Evolutionary conservation across 2,113 vertebrate genomes (phyloP), one percentile per base, ranked within the genome.

Genomic region (Pluvianellus socialis): DNA sequence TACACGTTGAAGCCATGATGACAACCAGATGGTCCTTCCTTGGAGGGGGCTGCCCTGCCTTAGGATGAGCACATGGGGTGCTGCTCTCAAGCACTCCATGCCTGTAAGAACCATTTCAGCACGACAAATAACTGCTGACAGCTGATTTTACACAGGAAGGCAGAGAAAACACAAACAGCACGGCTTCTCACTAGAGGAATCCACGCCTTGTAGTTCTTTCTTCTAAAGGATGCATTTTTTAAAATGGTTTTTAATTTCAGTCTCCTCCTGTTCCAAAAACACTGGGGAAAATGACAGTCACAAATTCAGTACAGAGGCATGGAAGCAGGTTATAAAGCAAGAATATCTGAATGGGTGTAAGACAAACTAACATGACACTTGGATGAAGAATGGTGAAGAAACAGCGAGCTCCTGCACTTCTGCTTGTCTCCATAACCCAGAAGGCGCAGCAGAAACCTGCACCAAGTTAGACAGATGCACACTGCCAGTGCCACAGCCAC

Each of bases 11-110:
- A 65, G 63, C 56, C 52, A 49, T 9, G 26, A 45, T 27, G 30
- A 66, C 45, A 72, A 42, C 17, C 24, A 53, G 0, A 2, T 0
- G 1, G 24, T 61, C 67, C 52, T 50, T 21, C 30, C 21, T 19
- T 55, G 61, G 53, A 53, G 40, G 22, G 8, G 17, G 26, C 74
- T 55, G n/a, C 53, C n/a, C 61, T 74, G n/a, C n/a, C 68, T 13
- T 35, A 24, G 35, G 35, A 35, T 9, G 12, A 11, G 40, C 30
- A 53, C 0, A 0, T 18, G 47, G 17, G 35, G 22, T 2, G 10
- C 76, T 70, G 35, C 70, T 61, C 70, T 63, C 9, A 35, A 24
- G n/a, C 40, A 6, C 47, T 28, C 24, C 8, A 7, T 40, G 40
- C 32, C 32, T 44, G 18, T 5, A 17, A 56, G n/a, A 81, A 20